These are phyloP conservation scores for Aphidius ervi DNA, from an alignment of 1,140 invertebrate species.

Conservation along the genomic window DNA sequence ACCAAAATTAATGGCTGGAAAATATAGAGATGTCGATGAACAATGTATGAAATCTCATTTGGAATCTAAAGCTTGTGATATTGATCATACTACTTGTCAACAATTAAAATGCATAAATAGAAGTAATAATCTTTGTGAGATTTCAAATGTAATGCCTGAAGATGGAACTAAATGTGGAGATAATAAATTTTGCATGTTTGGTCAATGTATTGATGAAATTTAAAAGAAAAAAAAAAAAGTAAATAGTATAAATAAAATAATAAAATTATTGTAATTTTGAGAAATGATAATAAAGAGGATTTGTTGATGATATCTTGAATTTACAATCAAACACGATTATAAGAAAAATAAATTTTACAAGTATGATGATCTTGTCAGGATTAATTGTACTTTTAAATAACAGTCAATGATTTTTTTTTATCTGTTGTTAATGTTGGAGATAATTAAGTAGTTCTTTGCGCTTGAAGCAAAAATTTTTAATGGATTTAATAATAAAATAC, in stretches of 20 bases:
- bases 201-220: conserved; percentile 1
- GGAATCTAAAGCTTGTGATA: conserved; percentile 1
- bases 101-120: background rate
- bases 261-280: background rate
- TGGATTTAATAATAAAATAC: too few species aligned
- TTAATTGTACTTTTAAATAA: background rate
- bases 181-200: conserved; percentile 14
- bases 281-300: background rate
- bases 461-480: too few species aligned
- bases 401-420: background rate
- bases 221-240: too few species aligned
- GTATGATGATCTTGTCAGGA: background rate
- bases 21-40: conserved; percentile 12
- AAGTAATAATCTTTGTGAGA: background rate
- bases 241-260: background rate
- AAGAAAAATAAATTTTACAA: background rate
- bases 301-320: too few species aligned
- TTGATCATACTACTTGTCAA: conserved; percentile 3
- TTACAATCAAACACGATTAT: too few species aligned
- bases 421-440: too few species aligned
- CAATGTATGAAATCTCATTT: conserved; percentile 16
- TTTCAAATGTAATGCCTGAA: conserved; percentile 4
- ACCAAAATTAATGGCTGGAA: conserved; percentile 15
- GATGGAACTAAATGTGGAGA: conserved; percentile 21
- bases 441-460: too few species aligned